Base-by-base conservation (phyloP, 2,888 invertebrate species). In the Hetaerina titia region DNA sequence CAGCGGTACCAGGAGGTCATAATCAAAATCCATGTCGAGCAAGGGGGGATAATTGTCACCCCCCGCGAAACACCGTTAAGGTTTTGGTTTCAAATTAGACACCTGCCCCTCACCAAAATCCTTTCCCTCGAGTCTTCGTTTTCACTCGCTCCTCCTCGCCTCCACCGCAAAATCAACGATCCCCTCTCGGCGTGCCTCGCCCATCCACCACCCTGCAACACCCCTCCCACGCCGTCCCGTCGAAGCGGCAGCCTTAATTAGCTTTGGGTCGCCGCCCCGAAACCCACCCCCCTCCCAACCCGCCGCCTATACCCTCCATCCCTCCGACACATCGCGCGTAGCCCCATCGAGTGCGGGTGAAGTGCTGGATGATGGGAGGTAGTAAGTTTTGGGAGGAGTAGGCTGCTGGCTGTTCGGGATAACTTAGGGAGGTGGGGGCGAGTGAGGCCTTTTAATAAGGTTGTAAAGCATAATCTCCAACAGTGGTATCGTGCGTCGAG, bases 181-280 rank as follows among this genome's bases (percentile, higher is more conserved):
- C 31, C 81, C 31, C 15, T 13, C 15, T 22, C 81, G 2, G 13
- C 31, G 13, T 22, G 17, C 22, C 69, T 22, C 69, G 60, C 60
- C 31, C 25, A 45, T 4, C 81, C 31, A 31, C 31, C 81, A 9
- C 31, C 31, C 17, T 60, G 5, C 13, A 15, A 0, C 60, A 4
- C 60, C 69, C n/a, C 7, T n/a, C 1, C 11, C 31, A 25, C 81
- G 25, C 31, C 81, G 31, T 81, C 81, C 81, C 81, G 81, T 81
- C 81, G 31, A 31, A 81, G 81, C 81, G 22, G 81, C 81, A 22
- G 81, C 81, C 81, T 81, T 81, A 81, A 81, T 81, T 81, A 81
- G 81, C 81, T 81, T 81, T 81, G 31, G 81, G 81, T 81, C 81
- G 9, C 81, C 81, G 9, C 13, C 81, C 81, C 9, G 25, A 5